These are phyloP conservation scores for Bubalus kerabau DNA, from an alignment of 2,113 vertebrate species.

Conservation along the genomic window DNA sequence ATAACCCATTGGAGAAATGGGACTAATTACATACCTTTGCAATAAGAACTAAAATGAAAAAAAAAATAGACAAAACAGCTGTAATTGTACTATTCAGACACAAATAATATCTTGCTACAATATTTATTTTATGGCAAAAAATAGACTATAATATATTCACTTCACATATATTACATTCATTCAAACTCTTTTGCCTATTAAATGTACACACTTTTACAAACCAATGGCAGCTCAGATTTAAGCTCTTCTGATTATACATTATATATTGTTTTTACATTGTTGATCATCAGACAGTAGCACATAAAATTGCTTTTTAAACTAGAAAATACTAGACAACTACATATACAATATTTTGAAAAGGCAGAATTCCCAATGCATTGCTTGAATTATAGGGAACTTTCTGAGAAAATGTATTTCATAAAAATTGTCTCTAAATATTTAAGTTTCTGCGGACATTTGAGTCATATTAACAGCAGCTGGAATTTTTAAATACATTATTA, in stretches of 20 bases:
- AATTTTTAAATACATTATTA: conserved; percentile 45
- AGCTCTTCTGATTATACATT: conserved; percentile 74
- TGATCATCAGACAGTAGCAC: conserved; percentile 68
- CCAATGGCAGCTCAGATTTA: conserved; percentile 76
- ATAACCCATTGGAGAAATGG: neutral
- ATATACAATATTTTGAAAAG: conserved; percentile 60
- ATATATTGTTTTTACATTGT: conserved; percentile 73
- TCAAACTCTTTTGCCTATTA: conserved; percentile 78
- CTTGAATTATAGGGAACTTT: conserved; percentile 42
- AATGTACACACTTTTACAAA: conserved; percentile 80
- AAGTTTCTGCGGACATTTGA: neutral
- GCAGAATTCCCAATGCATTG: conserved; percentile 53
- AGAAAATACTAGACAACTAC: conserved; percentile 68
- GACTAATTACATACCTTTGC: neutral
- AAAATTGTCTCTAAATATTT: conserved; percentile 47
- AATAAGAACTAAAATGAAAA: neutral
- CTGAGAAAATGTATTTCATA: conserved; percentile 40
- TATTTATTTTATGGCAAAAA: conserved; percentile 86
- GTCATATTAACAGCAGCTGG: conserved; percentile 20
- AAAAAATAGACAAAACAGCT: neutral
- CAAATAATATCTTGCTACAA: conserved; percentile 63
- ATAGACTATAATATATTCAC: conserved; percentile 82
- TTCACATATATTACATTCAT: conserved; percentile 83
- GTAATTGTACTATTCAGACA: neutral
- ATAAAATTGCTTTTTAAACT: conserved; percentile 67